Base-by-base conservation (phyloP, 1,140 invertebrate species). In the Sitodiplosis mosellana region DNA sequence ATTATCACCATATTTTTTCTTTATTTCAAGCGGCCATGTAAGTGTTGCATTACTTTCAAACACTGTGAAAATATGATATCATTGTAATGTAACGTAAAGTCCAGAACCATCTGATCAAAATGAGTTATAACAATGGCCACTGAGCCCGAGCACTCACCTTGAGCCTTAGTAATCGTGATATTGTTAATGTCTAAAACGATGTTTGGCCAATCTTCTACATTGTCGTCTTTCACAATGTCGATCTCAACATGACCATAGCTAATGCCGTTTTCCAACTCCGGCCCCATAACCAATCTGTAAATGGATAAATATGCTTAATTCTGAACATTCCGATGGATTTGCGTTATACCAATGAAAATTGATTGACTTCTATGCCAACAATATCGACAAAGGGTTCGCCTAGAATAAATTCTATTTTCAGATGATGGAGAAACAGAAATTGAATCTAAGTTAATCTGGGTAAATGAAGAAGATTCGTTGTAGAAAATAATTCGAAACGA, bases 151-250 rank as follows among this genome's bases (percentile, higher is more conserved):
- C 3, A 42, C 18, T 4, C 22, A 45, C 43, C 43, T 45, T 45
- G 8, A n/a, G 59, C 61, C 56, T 63, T 59, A 14, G 54, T 51
- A 21, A 64, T 60, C 48, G 53, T 60, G 12, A 64, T 54, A 33
- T 64, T 61, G 22, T 60, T 48, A 8, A 64, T 58, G 43, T 64
- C 62, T 18, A 64, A 51, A 2, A 64, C 57, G 46, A 64, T 64
- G 37, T 61, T 60, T 40, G 60, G 53, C 50, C 59, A 55, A 37
- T 48, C 54, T 42, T 45, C 49, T 33, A 59, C 52, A 34, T 59
- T 58, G 42, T 45, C 20, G 48, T 64, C 62, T 45, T 60, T 54
- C 34, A 56, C 52, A 33, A 64, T 57, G 17, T 56, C 53, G 34
- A 64, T 63, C 40, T 46, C 36, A 42, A 64, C 43, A 43, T 54